Evolutionary conservation across 92 coral and sea anemone genomes (phyloP).

Genomic region (Anthopleura xanthogrammica): DNA sequence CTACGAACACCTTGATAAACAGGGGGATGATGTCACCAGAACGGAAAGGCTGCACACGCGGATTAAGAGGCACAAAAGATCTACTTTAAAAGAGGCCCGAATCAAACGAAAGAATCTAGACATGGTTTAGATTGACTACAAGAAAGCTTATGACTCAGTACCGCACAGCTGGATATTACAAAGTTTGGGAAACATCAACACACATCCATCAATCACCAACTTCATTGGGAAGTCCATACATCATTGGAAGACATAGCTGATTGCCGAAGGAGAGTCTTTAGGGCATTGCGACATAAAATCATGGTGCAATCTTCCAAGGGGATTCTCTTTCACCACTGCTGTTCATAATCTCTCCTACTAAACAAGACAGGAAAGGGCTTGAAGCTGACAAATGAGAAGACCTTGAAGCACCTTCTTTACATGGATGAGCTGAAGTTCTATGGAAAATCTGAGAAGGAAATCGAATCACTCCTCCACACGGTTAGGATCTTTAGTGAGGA

Average conservation of each 20-base stretch:
- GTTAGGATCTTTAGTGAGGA: slow-evolving; percentile 42
- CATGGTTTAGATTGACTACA: neutral
- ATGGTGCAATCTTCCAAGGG: slow-evolving; percentile 32
- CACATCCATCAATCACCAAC: neutral
- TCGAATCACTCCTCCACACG: slow-evolving; percentile 36
- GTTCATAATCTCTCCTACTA: neutral
- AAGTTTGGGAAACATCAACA: neutral
- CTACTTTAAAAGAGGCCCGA: neutral
- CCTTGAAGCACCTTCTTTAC: slow-evolving; percentile 25
- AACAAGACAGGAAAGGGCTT: neutral
- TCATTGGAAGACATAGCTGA: neutral
- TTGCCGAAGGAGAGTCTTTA: neutral
- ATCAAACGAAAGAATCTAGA: neutral
- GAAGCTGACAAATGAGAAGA: neutral
- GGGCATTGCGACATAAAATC: neutral
- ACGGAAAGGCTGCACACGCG: neutral
- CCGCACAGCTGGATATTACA: too few species aligned
- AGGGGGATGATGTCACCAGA: neutral
- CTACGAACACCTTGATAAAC: neutral
- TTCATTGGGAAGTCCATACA: neutral
- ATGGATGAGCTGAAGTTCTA: slow-evolving; percentile 51
- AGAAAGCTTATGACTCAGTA: neutral
- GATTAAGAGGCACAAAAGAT: neutral
- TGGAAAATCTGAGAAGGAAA: slow-evolving; percentile 34
- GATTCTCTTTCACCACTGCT: slow-evolving; percentile 30